These are phyloP conservation scores for Merluccius polli DNA, from an alignment of 2,797 vertebrate species.

Conservation along the genomic window DNA sequence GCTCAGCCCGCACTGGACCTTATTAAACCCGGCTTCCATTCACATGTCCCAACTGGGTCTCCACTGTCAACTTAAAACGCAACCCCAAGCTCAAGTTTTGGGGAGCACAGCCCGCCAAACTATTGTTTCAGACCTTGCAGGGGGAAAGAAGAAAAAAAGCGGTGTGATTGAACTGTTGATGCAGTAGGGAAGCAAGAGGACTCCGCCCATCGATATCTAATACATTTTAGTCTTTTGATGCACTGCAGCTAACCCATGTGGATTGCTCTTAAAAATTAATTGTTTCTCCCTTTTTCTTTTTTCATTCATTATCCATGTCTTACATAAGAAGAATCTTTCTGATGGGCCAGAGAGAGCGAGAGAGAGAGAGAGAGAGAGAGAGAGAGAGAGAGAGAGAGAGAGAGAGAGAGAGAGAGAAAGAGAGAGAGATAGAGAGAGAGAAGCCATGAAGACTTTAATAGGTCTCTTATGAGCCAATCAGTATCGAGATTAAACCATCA, in stretches of 20 bases:
- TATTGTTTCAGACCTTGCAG: slow-evolving; percentile 51
- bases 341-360: slow-evolving; percentile 54
- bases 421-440: slow-evolving; percentile 12
- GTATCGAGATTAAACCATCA: slow-evolving; percentile 37
- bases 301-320: slow-evolving; percentile 70
- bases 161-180: slow-evolving; percentile 42
- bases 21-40: slow-evolving; percentile 69
- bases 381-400: background rate
- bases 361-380: background rate
- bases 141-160: slow-evolving; percentile 32
- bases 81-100: slow-evolving; percentile 42
- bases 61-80: slow-evolving; percentile 65
- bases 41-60: slow-evolving; percentile 56
- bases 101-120: slow-evolving; percentile 33
- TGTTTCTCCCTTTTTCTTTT: slow-evolving; percentile 31
- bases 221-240: slow-evolving; percentile 76
- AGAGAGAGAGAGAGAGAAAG: no score
- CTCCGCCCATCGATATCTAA: slow-evolving; percentile 60
- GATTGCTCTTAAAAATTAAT: slow-evolving; percentile 58
- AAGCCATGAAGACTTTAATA: slow-evolving; percentile 50
- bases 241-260: slow-evolving; percentile 66
- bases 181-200: slow-evolving; percentile 33
- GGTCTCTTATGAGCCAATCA: slow-evolving; percentile 46
- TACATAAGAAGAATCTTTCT: slow-evolving; percentile 67
- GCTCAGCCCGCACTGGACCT: slow-evolving; percentile 64